phyloP scores from a whole-genome alignment of 2,113 vertebrate genomes.

The Sander vitreus region DNA sequence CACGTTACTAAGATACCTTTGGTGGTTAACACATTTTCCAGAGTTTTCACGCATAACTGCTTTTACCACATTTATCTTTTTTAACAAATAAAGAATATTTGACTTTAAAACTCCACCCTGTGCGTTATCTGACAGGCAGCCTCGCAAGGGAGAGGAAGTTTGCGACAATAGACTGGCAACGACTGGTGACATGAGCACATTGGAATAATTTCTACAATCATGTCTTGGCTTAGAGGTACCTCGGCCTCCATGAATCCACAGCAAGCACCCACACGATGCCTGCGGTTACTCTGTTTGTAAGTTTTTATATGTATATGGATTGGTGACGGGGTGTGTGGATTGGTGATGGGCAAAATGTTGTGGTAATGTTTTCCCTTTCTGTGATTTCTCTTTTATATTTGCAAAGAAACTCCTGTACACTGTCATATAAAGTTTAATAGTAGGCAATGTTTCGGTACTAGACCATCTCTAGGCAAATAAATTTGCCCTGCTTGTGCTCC shows the following conservation, averaged over 20 bases:
- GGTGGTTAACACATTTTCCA: no score
- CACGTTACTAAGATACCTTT: no score
- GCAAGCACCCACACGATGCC: constrained; percentile 14
- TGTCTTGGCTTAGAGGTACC: constrained; percentile 36
- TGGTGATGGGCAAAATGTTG: constrained; percentile 15
- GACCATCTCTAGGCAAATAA: no score
- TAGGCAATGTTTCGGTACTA: no score
- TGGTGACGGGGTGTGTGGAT: constrained; percentile 40
- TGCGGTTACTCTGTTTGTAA: constrained; percentile 43
- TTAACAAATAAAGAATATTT: not conserved
- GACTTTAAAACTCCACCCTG: constrained; percentile 20
- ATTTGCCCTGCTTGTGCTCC: no score
- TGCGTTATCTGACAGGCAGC: constrained; percentile 43
- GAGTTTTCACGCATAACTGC: no score
- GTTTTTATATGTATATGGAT: constrained; percentile 45
- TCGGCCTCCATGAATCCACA: not conserved
- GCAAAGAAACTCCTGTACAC: no score
- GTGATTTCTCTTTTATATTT: no score
- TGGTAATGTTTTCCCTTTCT: no score
- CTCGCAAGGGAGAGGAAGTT: constrained; percentile 1
- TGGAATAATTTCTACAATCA: constrained; percentile 30
- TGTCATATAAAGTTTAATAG: no score
- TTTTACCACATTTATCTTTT: no score
- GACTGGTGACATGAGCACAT: constrained; percentile 23
- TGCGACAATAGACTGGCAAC: constrained; percentile 12